Evolutionary conservation across 2,888 invertebrate genomes (phyloP), one percentile per base, ranked within the genome.

Genomic region (Patella depressa): DNA sequence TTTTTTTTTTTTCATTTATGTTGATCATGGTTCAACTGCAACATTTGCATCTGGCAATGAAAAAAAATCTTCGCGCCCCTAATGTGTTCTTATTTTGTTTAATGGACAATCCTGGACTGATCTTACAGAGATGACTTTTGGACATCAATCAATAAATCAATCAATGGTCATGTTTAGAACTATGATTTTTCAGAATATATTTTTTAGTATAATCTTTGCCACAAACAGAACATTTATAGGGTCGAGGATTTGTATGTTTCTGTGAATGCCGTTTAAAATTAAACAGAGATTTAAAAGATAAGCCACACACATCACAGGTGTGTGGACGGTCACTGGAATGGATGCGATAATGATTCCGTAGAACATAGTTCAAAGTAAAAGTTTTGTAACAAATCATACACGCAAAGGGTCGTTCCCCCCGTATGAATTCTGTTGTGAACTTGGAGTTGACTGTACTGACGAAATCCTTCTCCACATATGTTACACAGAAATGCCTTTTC

Each of bases 251-350:
- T 4, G 76, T 72, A 70, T 76, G 76, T 17, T 17, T 73, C 65
- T 72, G 72, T 70, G 73, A 73, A 71, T 76, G 76, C 15, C 73
- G n/a, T 55, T 69, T 69, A n/a, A 76, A 71, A n/a, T 7, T 73
- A 14, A 53, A 14, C 53, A 12, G 19, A 34, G 15, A 69, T 17
- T 53, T 45, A n/a, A 76, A 76, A 29, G 76, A 72, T 2, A 69
- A 65, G 3, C 72, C 76, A 11, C 76, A 76, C 24, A 76, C 69
- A 2, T 4, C 34, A 34, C 3, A 73, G 24, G 65, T 14, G 11
- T 53, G 24, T 34, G 65, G 29, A 19, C 72, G 72, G 53, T 73
- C 45, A 19, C 34, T 34, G 24, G 72, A 57, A 70, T 76, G 76
- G n/a, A 45, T 69, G 15, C 72, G 59, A 65, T 69, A 65, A 69